phyloP scores from a whole-genome alignment of 2,797 vertebrate genomes.

The Sebastes melanostomus region DNA sequence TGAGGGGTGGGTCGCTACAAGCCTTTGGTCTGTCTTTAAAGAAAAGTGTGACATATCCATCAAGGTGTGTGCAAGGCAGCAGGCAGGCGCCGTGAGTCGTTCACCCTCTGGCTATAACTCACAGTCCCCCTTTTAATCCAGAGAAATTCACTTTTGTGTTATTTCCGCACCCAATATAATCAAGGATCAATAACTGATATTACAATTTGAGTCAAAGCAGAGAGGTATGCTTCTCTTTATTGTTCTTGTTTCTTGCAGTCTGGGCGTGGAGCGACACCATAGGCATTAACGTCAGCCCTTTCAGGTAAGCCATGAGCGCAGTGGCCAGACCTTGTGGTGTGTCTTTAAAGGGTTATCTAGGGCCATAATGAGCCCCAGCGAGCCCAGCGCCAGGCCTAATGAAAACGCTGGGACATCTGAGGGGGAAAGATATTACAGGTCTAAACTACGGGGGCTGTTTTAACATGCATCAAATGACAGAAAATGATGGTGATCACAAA shows the following conservation, averaged over 20 bases:
- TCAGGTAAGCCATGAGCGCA: slow-evolving; percentile 30
- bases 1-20: slow-evolving; percentile 33
- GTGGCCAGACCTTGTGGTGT: slow-evolving; percentile 41
- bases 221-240: background rate
- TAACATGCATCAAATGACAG: slow-evolving; percentile 63
- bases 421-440: slow-evolving; percentile 63
- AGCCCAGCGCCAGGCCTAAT: slow-evolving; percentile 63
- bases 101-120: background rate
- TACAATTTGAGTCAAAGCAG: background rate
- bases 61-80: slow-evolving; percentile 6
- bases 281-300: slow-evolving; percentile 20
- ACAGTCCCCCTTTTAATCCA: background rate
- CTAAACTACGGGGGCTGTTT: slow-evolving; percentile 63
- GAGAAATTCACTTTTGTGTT: background rate
- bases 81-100: background rate
- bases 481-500: slow-evolving; percentile 75
- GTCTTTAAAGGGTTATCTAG: slow-evolving; percentile 61
- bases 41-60: slow-evolving; percentile 57
- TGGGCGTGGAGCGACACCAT: slow-evolving; percentile 23
- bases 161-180: background rate
- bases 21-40: slow-evolving; percentile 66
- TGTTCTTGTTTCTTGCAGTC: slow-evolving; percentile 3
- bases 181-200: background rate
- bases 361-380: slow-evolving; percentile 56
- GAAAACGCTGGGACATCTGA: slow-evolving; percentile 76